Conservation (phyloP, 2,888 invertebrate species). For the Cheilosia grossa region DNA sequence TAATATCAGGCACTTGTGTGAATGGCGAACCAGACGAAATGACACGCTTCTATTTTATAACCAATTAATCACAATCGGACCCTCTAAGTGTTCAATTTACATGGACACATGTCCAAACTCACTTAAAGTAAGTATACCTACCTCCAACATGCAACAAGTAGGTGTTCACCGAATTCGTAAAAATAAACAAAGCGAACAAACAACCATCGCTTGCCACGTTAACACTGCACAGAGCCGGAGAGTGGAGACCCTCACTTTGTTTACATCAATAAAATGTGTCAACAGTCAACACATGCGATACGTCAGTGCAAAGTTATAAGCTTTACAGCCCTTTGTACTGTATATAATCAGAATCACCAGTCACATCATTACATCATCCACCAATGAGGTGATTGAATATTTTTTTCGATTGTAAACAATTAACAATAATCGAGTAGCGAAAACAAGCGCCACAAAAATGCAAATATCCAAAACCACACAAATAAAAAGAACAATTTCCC, state of each 20-base stretch:
- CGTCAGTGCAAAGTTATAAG: slow-evolving; percentile 17
- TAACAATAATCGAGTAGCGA: slow-evolving; percentile 1
- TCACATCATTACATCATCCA: slow-evolving; percentile 37
- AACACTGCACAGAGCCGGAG: not conserved
- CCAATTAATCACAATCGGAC: no score
- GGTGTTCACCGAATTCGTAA: no score
- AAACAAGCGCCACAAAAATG: slow-evolving; percentile 47
- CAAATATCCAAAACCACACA: slow-evolving; percentile 14
- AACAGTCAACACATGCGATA: not conserved
- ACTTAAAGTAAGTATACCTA: no score
- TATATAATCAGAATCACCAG: slow-evolving; percentile 3
- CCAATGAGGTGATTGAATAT: not conserved
- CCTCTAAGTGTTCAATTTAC: no score
- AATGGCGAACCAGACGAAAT: no score
- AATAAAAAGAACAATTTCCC: slow-evolving; percentile 23
- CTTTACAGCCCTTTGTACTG: slow-evolving; percentile 27
- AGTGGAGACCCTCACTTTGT: slow-evolving; percentile 10
- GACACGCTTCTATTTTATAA: no score
- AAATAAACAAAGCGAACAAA: not conserved
- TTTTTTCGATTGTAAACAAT: slow-evolving; percentile 30
- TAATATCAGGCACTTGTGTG: no score
- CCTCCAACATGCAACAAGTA: no score
- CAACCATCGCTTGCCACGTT: slow-evolving; percentile 3
- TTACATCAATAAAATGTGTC: slow-evolving; percentile 21
- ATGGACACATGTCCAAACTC: no score